Conservation (phyloP, 2,888 invertebrate species). For the Caenorhabditis virilis region DNA sequence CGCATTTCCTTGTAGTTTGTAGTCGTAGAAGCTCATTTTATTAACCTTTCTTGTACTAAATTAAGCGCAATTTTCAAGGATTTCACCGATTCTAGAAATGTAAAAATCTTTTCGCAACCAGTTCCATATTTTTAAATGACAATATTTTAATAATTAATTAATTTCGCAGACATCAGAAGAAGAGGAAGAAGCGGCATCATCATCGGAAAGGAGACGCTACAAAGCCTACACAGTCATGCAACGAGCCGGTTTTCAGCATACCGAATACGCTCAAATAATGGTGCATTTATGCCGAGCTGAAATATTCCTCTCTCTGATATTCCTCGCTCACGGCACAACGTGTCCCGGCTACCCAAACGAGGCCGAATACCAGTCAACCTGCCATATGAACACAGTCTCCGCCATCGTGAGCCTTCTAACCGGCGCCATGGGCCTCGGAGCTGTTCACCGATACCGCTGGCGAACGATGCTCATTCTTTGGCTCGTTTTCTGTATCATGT, state of each 20-base stretch:
- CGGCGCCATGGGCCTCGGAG: conserved; percentile 65
- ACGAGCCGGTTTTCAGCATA: conserved; percentile 63
- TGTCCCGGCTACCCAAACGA: conserved; percentile 53
- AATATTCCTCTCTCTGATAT: conserved; percentile 58
- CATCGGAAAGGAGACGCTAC: conserved; percentile 53
- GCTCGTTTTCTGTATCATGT: conserved; percentile 64
- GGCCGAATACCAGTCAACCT: conserved; percentile 63
- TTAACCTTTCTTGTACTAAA: no score
- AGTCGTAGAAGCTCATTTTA: no score
- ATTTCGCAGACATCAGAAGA: conserved; percentile 44
- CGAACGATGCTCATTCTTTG: conserved; percentile 64
- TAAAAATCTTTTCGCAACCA: neutral
- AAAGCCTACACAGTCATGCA: conserved; percentile 67
- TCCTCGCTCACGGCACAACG: conserved; percentile 51
- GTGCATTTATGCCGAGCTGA: conserved; percentile 64
- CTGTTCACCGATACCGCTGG: conserved; percentile 64
- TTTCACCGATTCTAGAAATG: neutral
- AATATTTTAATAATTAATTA: no score
- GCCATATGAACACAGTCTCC: conserved; percentile 66
- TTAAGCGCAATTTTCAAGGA: no score
- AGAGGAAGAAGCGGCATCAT: conserved; percentile 52
- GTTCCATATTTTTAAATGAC: no score
- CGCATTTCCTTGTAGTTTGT: no score
- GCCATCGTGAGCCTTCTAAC: conserved; percentile 64
- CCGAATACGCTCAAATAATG: conserved; percentile 63